A percentile compares a stretch with the other conserved stretches of the same genome.
These are phyloP conservation scores for Ridgeia piscesae DNA, from an alignment of 1,140 invertebrate genomes.

Conservation along the genomic window DNA sequence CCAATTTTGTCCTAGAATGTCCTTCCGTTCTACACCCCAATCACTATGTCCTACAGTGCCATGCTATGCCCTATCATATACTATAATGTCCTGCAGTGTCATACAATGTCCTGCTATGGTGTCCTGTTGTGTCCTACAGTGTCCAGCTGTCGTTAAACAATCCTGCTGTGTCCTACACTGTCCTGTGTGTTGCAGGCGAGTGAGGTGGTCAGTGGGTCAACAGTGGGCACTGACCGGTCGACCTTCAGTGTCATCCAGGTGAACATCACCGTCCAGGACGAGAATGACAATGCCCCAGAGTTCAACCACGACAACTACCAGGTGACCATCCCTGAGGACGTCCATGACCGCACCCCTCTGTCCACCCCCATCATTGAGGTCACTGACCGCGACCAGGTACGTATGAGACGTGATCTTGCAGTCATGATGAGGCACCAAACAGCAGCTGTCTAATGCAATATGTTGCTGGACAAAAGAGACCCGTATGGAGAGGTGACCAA, in stretches of 20 bases:
- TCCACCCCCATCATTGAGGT: background rate
- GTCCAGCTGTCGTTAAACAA: too few relatives aligned
- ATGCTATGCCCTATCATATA: background rate
- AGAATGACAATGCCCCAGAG: slow-evolving; percentile 20
- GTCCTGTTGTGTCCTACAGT: background rate
- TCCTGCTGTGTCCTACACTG: background rate
- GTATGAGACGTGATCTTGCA: background rate
- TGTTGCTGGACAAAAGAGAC: background rate
- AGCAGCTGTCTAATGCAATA: too few relatives aligned
- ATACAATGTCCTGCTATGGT: background rate
- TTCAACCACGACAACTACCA: background rate
- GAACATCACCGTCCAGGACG: slow-evolving; percentile 16
- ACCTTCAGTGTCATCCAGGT: background rate
- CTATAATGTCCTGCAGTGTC: background rate
- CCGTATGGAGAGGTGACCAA: too few relatives aligned
- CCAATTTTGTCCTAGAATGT: background rate
- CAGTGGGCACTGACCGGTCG: background rate
- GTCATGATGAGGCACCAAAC: too few relatives aligned
- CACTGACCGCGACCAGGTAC: slow-evolving; percentile 20
- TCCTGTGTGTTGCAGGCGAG: background rate
- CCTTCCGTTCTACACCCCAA: background rate
- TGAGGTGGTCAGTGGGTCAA: background rate
- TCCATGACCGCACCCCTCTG: background rate
- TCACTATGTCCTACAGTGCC: background rate
- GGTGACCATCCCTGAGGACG: slow-evolving; percentile 10